A percentile compares a stretch with the other conserved stretches of the same genome.
phyloP scores from a whole-genome alignment of 2,797 vertebrate species.

The Adelosebastes latens region DNA sequence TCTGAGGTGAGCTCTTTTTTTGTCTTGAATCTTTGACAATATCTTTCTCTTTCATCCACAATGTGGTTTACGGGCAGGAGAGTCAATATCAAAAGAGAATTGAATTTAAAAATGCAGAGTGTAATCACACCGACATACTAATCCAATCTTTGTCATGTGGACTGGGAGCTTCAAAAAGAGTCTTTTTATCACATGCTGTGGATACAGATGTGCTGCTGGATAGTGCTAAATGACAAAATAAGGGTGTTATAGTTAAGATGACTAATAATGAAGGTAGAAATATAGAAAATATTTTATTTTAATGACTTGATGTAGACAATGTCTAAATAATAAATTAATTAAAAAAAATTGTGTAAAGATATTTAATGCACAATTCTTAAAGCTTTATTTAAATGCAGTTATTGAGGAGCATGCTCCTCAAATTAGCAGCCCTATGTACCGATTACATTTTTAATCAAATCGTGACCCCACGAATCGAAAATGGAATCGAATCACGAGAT shows the following conservation, averaged over 20 bases:
- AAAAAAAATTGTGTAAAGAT: not conserved
- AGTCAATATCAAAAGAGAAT: conserved; percentile 44
- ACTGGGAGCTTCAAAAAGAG: conserved; percentile 18
- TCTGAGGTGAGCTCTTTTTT: conserved; percentile 35
- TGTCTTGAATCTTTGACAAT: conserved; percentile 28
- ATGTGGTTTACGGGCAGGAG: conserved; percentile 13
- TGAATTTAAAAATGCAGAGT: conserved; percentile 36
- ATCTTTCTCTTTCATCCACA: conserved; percentile 56
- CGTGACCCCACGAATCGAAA: accelerated
- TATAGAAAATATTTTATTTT: not conserved
- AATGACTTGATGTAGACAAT: too few species aligned
- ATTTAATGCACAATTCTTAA: not conserved
- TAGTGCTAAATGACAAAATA: not conserved
- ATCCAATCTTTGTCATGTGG: conserved; percentile 26
- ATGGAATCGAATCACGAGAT: too few species aligned
- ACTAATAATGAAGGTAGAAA: not conserved
- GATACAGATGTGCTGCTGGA: conserved; percentile 3
- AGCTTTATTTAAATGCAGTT: not conserved
- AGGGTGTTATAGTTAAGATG: not conserved
- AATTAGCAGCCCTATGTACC: too few species aligned
- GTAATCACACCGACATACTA: conserved; percentile 44
- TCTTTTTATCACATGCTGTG: conserved; percentile 10
- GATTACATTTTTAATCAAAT: too few species aligned
- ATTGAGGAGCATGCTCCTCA: not conserved
- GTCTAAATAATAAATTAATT: not conserved